Evolutionary conservation across 2,113 vertebrate species (phyloP).

Genomic region (Periophthalmodon schlosseri): DNA sequence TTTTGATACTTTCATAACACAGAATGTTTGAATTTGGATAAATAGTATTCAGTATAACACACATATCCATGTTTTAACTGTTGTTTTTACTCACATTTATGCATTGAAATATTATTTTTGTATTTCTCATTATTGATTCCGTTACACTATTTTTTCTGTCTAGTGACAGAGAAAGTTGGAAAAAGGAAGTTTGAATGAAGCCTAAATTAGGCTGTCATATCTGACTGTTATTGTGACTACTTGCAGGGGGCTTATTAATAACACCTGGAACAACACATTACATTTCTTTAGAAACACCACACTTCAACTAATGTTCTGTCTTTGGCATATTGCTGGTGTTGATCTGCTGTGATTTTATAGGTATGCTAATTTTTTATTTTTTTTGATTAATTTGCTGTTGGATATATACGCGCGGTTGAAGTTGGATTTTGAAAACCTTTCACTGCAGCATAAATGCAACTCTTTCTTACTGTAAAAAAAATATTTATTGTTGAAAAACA

Average conservation of each 20-base stretch:
- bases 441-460: slow-evolving; percentile 45
- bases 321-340: slow-evolving; percentile 31
- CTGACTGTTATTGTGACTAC: slow-evolving; percentile 49
- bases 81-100: slow-evolving; percentile 12
- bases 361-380: slow-evolving; percentile 33
- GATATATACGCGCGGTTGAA: slow-evolving; percentile 9
- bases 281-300: slow-evolving; percentile 26
- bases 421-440: slow-evolving; percentile 26
- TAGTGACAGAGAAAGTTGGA: slow-evolving; percentile 68
- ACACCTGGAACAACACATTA: too few species aligned
- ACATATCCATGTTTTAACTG: slow-evolving; percentile 50
- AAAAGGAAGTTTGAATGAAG: slow-evolving; percentile 64
- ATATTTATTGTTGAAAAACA: slow-evolving; percentile 41
- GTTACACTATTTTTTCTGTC: slow-evolving; percentile 72
- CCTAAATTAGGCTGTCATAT: slow-evolving; percentile 74
- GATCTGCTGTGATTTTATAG: slow-evolving; percentile 45
- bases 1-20: slow-evolving; percentile 75
- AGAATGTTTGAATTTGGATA: slow-evolving; percentile 64
- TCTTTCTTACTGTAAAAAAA: slow-evolving; percentile 46
- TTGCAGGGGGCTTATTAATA: slow-evolving; percentile 1
- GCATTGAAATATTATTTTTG: neutral
- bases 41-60: slow-evolving; percentile 59
- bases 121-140: slow-evolving; percentile 34
- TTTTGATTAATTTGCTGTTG: slow-evolving; percentile 4
- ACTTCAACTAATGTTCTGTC: slow-evolving; percentile 52